These are phyloP conservation scores for Folsomia manolachei DNA, from an alignment of 2,888 invertebrate species.

Conservation along the genomic window DNA sequence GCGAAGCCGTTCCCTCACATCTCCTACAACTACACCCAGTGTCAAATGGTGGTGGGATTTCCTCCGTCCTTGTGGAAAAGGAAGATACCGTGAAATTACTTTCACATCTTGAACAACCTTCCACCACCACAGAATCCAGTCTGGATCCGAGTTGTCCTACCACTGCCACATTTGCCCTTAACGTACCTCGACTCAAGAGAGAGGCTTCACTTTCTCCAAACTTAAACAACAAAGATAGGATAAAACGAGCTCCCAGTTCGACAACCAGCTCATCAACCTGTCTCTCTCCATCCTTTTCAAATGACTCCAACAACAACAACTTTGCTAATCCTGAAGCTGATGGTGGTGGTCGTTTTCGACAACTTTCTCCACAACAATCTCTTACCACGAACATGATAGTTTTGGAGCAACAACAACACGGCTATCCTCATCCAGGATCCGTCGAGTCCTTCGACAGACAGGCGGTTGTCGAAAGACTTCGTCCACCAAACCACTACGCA, in stretches of 20 bases:
- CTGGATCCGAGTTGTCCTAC: neutral
- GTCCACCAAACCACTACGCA: constrained; percentile 13
- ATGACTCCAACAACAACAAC: constrained; percentile 35
- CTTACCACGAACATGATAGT: too few species aligned
- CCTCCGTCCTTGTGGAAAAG: neutral
- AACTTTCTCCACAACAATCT: neutral
- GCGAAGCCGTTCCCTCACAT: neutral
- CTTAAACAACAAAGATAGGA: neutral
- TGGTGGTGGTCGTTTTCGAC: neutral
- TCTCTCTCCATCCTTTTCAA: constrained; percentile 21
- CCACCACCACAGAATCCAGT: neutral
- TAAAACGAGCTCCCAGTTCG: neutral
- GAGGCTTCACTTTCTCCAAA: neutral
- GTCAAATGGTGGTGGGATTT: neutral
- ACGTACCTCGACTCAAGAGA: constrained; percentile 2
- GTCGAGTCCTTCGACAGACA: neutral
- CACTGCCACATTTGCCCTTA: neutral
- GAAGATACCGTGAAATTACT: neutral
- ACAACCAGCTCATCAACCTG: neutral
- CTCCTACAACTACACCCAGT: neutral
- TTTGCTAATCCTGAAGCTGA: neutral
- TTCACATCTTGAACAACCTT: too few species aligned
- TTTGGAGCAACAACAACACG: too few species aligned
- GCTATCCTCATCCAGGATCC: neutral
- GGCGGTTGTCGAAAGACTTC: too few species aligned